Evolutionary conservation across 2,113 vertebrate species (phyloP), one percentile per base, ranked within the genome.

Genomic region (Oxyura jamaicensis): DNA sequence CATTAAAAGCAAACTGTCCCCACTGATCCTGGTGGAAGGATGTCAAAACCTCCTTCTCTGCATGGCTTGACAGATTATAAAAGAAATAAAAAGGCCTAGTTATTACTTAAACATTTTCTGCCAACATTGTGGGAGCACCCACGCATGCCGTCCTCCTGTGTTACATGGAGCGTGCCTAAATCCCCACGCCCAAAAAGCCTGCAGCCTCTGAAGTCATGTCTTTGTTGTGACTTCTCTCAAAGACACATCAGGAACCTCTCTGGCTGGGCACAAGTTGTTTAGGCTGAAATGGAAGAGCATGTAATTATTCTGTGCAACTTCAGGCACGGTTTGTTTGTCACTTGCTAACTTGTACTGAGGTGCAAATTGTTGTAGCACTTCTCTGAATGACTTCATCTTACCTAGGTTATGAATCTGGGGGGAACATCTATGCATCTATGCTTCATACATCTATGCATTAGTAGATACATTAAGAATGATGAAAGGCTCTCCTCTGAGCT

Each of bases 1-100:
- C 95, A 92, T 88, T 94, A 88, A 93, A 91, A 90, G 79, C 91
- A 93, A 96, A 94, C 83, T 4, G 21, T 95, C 88, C 92, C 90
- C 59, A 86, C 94, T 91, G 91, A 90, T 91, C 69, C 66, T 66
- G 59, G 93, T 88, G 83, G 91, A 96, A 91, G 67, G 69, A 95
- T 92, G 92, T 93, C 90, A 94, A 93, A 96, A 83, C 62, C 88
- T 86, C 91, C 77, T 91, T 90, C 74, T 58, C 77, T 84, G 52
- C 76, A 78, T 8, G 44, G 67, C 25, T 85, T 96, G 94, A 75
- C 91, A 92, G 87, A 77, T 63, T 80, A 91, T n/a, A 87, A 84
- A 83, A 90, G 63, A 91, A 91, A 87, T 73, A 55, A 95, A 95
- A 87, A 80, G 74, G 29, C 44, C n/a, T 44, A 66, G 56, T 62